Conservation (phyloP, 2,797 vertebrate genomes). For the Crax fasciolata region DNA sequence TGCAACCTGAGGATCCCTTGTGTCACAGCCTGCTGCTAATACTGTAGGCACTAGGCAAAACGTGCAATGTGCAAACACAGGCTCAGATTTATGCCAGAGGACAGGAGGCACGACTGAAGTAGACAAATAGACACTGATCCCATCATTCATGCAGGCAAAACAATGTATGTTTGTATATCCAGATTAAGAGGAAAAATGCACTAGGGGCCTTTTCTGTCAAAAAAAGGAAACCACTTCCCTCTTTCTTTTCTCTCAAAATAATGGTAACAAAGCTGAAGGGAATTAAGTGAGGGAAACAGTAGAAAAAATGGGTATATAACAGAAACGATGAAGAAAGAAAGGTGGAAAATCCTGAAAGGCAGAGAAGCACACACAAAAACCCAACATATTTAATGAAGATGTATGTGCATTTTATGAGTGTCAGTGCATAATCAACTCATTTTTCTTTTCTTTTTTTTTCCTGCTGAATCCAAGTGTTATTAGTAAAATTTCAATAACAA, state of each 20-base stretch:
- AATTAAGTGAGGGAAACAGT: background rate
- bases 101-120: background rate
- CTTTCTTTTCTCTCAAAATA: background rate
- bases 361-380: background rate
- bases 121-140: background rate
- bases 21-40: slow-evolving; percentile 58
- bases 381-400: background rate
- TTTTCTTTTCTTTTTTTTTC: background rate
- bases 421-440: background rate
- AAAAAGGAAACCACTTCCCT: rapidly evolving
- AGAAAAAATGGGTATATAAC: background rate
- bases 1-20: slow-evolving; percentile 52
- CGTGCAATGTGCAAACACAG: slow-evolving; percentile 54
- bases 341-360: background rate
- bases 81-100: slow-evolving; percentile 29
- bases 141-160: background rate
- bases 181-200: background rate
- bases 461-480: background rate
- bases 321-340: background rate
- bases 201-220: background rate
- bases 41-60: slow-evolving; percentile 44
- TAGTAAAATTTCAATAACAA: background rate
- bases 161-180: background rate
- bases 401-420: background rate
- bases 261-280: background rate